These are phyloP conservation scores for Grammomys dolichurus DNA, from an alignment of 2,113 vertebrate genomes.

Conservation along the genomic window DNA sequence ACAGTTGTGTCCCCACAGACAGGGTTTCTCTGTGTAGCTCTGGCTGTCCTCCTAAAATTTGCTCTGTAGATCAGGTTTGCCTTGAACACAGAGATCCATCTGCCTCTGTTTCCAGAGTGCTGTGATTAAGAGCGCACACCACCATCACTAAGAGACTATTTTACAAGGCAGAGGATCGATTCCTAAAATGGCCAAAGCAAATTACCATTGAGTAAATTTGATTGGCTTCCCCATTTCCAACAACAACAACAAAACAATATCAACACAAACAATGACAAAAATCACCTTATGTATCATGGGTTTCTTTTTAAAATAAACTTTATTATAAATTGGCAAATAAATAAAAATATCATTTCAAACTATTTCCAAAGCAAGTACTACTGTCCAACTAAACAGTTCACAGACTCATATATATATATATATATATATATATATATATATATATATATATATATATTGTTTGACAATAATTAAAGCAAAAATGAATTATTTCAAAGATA, in stretches of 20 bases:
- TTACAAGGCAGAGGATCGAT: neutral
- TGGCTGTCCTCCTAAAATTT: neutral
- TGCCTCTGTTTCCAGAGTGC: neutral
- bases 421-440: no score
- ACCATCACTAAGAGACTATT: neutral
- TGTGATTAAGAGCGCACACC: neutral
- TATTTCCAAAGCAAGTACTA: neutral
- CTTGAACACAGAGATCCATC: neutral
- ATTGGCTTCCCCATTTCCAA: neutral
- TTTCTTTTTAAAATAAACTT: neutral
- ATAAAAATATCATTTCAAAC: neutral
- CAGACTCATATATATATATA: neutral
- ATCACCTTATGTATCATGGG: neutral
- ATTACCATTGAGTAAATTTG: neutral
- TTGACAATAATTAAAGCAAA: neutral
- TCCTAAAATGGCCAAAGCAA: neutral
- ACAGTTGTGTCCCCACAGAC: neutral
- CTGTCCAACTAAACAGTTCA: neutral
- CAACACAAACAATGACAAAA: neutral
- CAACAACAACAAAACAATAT: neutral
- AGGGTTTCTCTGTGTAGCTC: no score
- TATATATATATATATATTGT: neutral
- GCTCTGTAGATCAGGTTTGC: neutral
- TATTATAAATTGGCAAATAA: neutral
- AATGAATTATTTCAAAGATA: neutral